phyloP scores from a whole-genome alignment of 2,113 vertebrate genomes.

The Phocoena sinus region DNA sequence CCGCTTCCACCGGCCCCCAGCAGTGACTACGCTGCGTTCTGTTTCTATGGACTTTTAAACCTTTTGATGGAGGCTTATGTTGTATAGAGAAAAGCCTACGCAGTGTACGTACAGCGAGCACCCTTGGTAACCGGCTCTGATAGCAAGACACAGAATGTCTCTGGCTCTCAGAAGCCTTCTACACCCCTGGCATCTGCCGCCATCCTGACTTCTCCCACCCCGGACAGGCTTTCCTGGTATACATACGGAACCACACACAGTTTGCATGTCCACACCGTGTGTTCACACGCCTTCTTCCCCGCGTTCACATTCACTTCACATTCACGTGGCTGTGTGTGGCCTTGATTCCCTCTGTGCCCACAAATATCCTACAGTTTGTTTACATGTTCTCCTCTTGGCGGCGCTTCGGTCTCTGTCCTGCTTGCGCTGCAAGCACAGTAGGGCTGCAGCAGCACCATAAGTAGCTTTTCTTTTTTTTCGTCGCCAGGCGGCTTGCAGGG shows the following conservation, averaged over 20 bases:
- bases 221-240: neutral
- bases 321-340: too few relatives aligned
- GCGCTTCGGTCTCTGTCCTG: neutral
- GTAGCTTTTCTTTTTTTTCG: neutral
- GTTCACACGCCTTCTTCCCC: neutral
- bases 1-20: neutral
- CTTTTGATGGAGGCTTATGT: neutral
- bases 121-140: neutral
- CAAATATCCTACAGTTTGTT: neutral
- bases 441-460: neutral
- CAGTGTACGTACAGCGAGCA: neutral
- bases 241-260: neutral
- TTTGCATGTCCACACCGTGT: neutral
- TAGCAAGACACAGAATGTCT: neutral
- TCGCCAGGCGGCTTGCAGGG: too few relatives aligned
- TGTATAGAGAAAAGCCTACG: neutral
- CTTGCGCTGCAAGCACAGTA: neutral
- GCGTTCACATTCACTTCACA: neutral
- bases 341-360: neutral
- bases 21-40: neutral
- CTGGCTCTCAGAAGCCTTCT: neutral
- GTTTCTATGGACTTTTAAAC: neutral
- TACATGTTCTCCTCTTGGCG: neutral
- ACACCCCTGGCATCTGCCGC: neutral
- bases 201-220: neutral